A percentile compares a stretch with the other conserved stretches of the same genome.
Conservation (phyloP, 2,888 invertebrate genomes). For the Dynastes hyllus region DNA sequence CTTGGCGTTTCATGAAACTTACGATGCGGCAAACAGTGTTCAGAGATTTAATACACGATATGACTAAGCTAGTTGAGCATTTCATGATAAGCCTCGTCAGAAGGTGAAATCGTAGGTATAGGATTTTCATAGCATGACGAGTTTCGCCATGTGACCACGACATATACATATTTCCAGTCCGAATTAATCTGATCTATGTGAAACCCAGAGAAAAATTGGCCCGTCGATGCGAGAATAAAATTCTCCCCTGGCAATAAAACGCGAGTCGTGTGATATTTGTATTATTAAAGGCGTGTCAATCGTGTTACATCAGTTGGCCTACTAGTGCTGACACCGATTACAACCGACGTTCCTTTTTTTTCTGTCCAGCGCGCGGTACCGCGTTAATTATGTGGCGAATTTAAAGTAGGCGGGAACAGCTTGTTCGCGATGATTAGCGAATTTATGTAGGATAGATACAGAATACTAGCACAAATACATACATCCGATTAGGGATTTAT, state of each 20-base stretch:
- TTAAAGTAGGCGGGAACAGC: slow-evolving; percentile 24
- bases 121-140: too few species aligned
- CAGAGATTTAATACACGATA: too few species aligned
- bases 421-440: background rate
- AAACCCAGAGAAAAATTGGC: slow-evolving; percentile 21
- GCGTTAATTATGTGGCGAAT: slow-evolving; percentile 29
- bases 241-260: background rate
- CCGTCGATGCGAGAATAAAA: slow-evolving; percentile 5
- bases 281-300: slow-evolving; percentile 25
- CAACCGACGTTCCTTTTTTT: too few species aligned
- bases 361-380: background rate
- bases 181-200: background rate
- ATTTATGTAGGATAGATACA: slow-evolving; percentile 17
- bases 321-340: background rate
- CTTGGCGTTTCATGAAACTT: too few species aligned
- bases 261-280: slow-evolving; percentile 28
- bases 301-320: slow-evolving; percentile 41
- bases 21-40: too few species aligned
- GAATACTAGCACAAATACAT: background rate
- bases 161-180: too few species aligned
- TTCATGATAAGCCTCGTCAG: too few species aligned
- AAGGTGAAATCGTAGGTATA: too few species aligned
- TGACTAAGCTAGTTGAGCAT: too few species aligned
- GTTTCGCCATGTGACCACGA: too few species aligned
- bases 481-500: slow-evolving; percentile 23